phyloP scores from a whole-genome alignment of 2,113 vertebrate genomes.

The Elephantulus edwardii region DNA sequence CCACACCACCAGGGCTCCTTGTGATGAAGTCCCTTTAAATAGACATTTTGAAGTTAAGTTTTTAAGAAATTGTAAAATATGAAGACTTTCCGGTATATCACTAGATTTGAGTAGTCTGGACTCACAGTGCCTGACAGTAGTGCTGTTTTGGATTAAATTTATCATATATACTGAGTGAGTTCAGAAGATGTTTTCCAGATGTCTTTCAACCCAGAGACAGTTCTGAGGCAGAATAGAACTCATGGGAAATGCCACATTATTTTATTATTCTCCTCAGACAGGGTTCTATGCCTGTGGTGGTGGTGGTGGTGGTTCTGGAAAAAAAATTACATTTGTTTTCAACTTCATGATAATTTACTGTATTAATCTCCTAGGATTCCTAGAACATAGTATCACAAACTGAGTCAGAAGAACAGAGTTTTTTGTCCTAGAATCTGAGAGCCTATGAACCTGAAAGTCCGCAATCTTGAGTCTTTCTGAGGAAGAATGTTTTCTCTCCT shows the following conservation, averaged over 20 bases:
- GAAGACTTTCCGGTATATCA: background rate
- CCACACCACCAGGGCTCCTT: too few species aligned
- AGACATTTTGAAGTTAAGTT: too few species aligned
- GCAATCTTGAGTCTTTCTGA: background rate
- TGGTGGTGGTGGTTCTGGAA: background rate
- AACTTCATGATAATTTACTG: background rate
- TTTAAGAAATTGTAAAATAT: background rate
- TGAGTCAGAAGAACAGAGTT: background rate
- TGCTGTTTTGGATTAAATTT: background rate
- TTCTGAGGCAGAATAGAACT: background rate
- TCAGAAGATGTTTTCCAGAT: background rate
- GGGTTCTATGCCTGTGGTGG: background rate
- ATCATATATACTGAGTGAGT: background rate
- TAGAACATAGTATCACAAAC: background rate
- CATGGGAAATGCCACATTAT: background rate
- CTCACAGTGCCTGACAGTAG: background rate
- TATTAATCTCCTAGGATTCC: background rate
- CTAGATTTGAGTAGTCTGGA: background rate
- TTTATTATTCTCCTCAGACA: background rate
- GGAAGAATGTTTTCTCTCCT: too few species aligned
- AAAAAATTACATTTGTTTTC: background rate
- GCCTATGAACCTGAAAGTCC: background rate
- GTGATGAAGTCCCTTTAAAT: too few species aligned
- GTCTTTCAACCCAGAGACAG: background rate
- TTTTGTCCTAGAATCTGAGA: background rate